Evolutionary conservation across 1,140 invertebrate genomes (phyloP), one percentile per base, ranked within the genome.

Genomic region (Drosophila tsacasi): DNA sequence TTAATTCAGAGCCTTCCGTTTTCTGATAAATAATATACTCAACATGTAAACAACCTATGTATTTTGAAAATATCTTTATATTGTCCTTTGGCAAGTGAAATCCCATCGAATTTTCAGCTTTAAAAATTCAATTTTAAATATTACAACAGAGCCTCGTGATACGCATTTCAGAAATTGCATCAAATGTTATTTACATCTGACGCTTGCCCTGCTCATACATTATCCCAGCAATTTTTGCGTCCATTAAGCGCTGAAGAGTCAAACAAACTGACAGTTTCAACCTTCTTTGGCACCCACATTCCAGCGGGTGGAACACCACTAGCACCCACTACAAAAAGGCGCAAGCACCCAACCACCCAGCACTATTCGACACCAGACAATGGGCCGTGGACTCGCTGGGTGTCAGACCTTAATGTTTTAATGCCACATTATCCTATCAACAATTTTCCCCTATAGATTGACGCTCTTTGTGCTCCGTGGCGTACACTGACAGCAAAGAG

Each of bases 401-500:
- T 84, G 78, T 66, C 83, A 78, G 66, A 47, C 67, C 67, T 57
- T 80, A 86, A 86, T 80, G 80, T 83, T 80, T 80, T 87, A 86
- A 87, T 86, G 79, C 76, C 83, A 77, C 54, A 86, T 86, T 86
- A 86, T 86, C 80, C 80, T 79, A 79, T 83, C 83, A 87, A 86
- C 69, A 83, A 87, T 87, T 79, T 76, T 68, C 63, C 54, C 55
- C 54, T 76, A 78, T 49, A 61, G 57, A 61, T 61, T 78, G 64
- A 69, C 74, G 64, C 60, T 60, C 35, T 17, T 50, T 35, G 39
- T 67, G 46, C 35, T 69, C 49, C 17, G 8, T 37, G 23, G 7
- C 7, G 2, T 71, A 68, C 46, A 68, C 37, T 23, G 39, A 32
- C 1, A 47, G 19, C 8, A 52, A 27, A 52, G 8, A 17, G 32